These are phyloP conservation scores for Melinaea menophilus DNA, from an alignment of 2,888 invertebrate genomes.

Conservation along the genomic window DNA sequence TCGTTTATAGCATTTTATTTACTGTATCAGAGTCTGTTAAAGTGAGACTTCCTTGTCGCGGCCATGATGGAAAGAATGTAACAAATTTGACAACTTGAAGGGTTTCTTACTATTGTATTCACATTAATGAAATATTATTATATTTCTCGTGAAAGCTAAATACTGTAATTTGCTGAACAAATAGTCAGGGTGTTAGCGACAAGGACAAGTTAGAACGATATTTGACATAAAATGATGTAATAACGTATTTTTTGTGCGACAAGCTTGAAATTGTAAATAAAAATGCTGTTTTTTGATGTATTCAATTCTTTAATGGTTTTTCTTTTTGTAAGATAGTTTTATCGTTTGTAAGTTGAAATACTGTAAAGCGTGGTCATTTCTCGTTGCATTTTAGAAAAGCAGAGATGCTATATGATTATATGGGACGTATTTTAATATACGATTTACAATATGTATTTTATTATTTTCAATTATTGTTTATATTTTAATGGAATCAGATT, in stretches of 20 bases:
- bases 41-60: slow-evolving; percentile 34
- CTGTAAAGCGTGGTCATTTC: slow-evolving; percentile 32
- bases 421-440: too few relatives aligned
- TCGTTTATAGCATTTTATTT: slow-evolving; percentile 43
- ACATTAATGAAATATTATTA: neutral
- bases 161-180: neutral
- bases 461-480: slow-evolving; percentile 1
- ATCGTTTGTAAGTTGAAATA: slow-evolving; percentile 37
- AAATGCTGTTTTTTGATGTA: slow-evolving; percentile 47
- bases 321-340: slow-evolving; percentile 41
- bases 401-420: too few relatives aligned
- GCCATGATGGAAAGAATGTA: neutral
- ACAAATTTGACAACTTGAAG: neutral
- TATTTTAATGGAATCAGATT: slow-evolving; percentile 5
- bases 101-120: neutral
- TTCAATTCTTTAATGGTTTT: slow-evolving; percentile 41
- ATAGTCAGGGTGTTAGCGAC: slow-evolving; percentile 32
- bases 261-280: slow-evolving; percentile 66
- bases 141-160: neutral
- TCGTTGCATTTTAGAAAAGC: neutral
- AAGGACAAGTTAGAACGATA: slow-evolving; percentile 44
- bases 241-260: slow-evolving; percentile 55
- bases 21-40: slow-evolving; percentile 38
- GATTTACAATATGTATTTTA: too few relatives aligned
- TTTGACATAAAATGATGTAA: slow-evolving; percentile 42